Conservation (phyloP, 2,113 vertebrate species). For the Myotis lucifugus region DNA sequence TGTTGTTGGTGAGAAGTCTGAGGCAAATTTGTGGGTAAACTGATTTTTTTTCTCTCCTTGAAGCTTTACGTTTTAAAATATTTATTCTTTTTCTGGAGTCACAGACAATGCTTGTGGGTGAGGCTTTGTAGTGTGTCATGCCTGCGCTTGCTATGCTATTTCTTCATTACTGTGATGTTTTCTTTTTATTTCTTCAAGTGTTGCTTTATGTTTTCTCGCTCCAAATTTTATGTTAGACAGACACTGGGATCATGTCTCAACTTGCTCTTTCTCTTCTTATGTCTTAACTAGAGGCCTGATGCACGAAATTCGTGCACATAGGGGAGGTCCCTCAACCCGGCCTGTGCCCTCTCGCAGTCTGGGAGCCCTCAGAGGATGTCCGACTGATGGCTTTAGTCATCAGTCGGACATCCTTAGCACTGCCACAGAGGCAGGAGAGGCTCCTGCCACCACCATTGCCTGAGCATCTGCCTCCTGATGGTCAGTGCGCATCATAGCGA, state of each 20-base stretch:
- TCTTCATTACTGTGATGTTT: background rate
- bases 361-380: no score
- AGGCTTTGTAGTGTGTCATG: background rate
- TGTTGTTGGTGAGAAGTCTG: background rate
- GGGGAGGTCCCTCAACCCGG: no score
- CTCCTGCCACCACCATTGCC: no score
- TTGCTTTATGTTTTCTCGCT: background rate
- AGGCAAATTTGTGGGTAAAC: background rate
- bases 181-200: background rate
- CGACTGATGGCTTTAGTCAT: no score
- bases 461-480: no score
- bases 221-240: background rate
- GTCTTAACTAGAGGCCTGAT: background rate
- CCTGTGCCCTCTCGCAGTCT: no score
- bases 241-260: background rate
- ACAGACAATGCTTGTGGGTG: background rate
- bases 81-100: background rate
- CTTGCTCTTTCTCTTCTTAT: background rate
- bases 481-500: no score
- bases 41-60: background rate
- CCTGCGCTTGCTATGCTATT: background rate
- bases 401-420: no score
- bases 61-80: background rate
- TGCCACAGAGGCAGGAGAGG: no score
- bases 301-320: no score